A percentile compares a stretch with the other conserved stretches of the same genome.
Conservation (phyloP, 2,113 vertebrate species). For the Sigmodon hispidus region DNA sequence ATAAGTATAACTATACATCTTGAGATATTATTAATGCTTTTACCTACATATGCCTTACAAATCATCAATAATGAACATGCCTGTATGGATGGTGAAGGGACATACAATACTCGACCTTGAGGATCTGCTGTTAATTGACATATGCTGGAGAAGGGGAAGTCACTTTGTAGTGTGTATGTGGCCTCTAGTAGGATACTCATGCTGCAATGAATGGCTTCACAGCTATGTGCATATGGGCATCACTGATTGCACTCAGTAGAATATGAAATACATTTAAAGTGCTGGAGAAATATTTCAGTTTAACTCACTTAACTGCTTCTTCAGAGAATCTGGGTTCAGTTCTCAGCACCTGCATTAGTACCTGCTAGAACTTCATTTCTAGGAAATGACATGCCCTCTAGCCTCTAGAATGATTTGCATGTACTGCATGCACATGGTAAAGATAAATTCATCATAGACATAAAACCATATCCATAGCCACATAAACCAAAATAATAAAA, state of each 20-base stretch:
- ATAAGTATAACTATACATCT: neutral
- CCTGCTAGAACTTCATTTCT: neutral
- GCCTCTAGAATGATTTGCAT: neutral
- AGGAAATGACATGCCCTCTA: rapidly evolving
- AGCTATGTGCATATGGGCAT: neutral
- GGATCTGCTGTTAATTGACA: no score
- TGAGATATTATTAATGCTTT: neutral
- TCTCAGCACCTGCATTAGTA: neutral
- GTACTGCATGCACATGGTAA: neutral
- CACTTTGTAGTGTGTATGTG: neutral
- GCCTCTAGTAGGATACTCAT: no score
- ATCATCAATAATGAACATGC: neutral
- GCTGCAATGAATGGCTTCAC: neutral
- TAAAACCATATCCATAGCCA: neutral
- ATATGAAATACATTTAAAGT: neutral
- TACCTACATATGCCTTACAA: no score
- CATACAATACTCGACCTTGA: no score
- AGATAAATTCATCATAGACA: neutral
- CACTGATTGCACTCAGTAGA: neutral
- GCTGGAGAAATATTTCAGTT: neutral
- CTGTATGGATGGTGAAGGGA: neutral
- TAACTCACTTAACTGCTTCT: neutral
- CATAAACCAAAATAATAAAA: neutral
- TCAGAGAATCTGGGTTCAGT: neutral
- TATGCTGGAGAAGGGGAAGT: neutral